A percentile compares a stretch with the other conserved stretches of the same genome.
These are phyloP conservation scores for Epistrophe grossulariae DNA, from an alignment of 2,888 invertebrate genomes.

Conservation along the genomic window DNA sequence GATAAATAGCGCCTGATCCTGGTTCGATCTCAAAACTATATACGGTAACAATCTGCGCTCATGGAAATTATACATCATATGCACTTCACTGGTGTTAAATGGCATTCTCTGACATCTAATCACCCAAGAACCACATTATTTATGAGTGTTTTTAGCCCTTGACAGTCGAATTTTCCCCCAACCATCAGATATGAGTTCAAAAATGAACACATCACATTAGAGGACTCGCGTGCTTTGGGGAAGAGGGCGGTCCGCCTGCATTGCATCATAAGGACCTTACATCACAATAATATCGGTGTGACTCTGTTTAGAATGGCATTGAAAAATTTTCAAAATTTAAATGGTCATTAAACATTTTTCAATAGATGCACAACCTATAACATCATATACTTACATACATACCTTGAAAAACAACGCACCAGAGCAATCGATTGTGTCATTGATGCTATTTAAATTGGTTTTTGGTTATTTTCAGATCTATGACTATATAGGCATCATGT, in stretches of 20 bases:
- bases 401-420: neutral
- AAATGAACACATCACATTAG: conserved; percentile 68
- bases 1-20: conserved; percentile 2
- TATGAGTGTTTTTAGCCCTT: conserved; percentile 74
- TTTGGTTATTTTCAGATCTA: conserved; percentile 66
- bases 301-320: conserved; percentile 59
- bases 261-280: conserved; percentile 22
- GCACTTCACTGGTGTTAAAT: conserved; percentile 72
- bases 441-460: conserved; percentile 75
- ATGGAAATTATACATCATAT: conserved; percentile 71
- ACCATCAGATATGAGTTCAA: conserved; percentile 37
- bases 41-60: conserved; percentile 40
- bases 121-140: conserved; percentile 67
- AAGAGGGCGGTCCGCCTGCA: conserved; percentile 28
- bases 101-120: conserved; percentile 65
- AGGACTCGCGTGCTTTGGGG: conserved; percentile 14
- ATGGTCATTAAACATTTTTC: conserved; percentile 74
- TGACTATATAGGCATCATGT: conserved; percentile 16
- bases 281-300: conserved; percentile 46
- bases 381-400: neutral
- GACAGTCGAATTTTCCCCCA: conserved; percentile 52
- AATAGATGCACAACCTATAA: conserved; percentile 50
- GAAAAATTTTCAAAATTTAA: conserved; percentile 75
- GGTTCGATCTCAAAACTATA: conserved; percentile 24
- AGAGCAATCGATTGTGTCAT: conserved; percentile 59